These are phyloP conservation scores for Apodemus speciosus DNA, from an alignment of 2,113 vertebrate species.

Conservation along the genomic window DNA sequence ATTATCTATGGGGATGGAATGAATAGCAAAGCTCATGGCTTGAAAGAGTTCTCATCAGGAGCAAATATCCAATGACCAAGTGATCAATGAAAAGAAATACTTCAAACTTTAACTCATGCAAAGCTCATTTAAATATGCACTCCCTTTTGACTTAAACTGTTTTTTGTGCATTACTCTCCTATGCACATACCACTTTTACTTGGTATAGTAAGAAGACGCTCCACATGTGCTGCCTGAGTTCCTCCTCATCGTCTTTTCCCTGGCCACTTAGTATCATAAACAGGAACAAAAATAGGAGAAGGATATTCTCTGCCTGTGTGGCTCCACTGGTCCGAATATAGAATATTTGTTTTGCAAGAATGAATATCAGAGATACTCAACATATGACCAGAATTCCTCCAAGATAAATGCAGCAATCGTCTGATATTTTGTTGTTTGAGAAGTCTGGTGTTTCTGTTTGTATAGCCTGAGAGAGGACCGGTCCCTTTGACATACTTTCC, in stretches of 20 bases:
- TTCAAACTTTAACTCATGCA: background rate
- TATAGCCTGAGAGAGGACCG: background rate
- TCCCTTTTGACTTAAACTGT: background rate
- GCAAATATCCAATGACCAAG: background rate
- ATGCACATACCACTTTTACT: fast-evolving
- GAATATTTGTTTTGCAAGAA: background rate
- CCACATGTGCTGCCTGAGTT: fast-evolving
- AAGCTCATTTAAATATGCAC: background rate
- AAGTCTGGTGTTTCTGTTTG: background rate
- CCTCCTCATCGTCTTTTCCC: background rate
- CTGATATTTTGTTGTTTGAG: background rate
- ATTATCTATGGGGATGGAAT: background rate
- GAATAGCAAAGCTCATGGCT: background rate
- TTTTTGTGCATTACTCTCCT: background rate
- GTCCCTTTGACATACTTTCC: background rate
- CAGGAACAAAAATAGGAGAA: background rate
- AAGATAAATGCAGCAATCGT: background rate
- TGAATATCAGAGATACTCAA: background rate
- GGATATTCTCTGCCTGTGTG: background rate
- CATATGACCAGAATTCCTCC: background rate
- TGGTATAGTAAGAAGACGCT: background rate
- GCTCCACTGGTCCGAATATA: background rate
- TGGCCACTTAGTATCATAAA: background rate
- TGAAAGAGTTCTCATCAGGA: background rate
- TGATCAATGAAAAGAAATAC: fast-evolving